Conservation (phyloP, 2,797 vertebrate species). For the Dermochelys coriacea region DNA sequence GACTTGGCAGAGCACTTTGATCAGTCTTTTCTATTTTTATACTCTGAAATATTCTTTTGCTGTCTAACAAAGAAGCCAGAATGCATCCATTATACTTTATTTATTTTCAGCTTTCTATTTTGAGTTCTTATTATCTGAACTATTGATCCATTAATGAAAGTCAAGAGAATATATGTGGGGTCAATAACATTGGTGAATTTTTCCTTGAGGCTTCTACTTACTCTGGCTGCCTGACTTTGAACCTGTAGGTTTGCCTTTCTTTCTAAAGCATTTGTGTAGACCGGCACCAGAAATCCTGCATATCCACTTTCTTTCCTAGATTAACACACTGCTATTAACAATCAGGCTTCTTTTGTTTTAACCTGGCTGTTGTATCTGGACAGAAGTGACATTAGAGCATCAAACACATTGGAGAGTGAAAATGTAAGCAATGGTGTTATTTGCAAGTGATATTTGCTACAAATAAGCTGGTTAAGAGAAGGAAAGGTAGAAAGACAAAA, state of each 20-base stretch:
- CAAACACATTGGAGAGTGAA: not conserved
- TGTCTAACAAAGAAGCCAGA: not conserved
- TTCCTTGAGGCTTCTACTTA: not conserved
- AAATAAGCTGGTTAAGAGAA: not conserved
- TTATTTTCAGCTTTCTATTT: slow-evolving; percentile 17
- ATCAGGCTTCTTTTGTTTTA: not conserved
- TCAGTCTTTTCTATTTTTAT: not conserved
- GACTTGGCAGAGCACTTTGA: not conserved
- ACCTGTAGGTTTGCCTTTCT: not conserved
- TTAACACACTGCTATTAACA: slow-evolving; percentile 1
- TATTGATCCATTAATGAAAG: slow-evolving; percentile 32
- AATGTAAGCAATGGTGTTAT: not conserved
- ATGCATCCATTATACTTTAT: not conserved
- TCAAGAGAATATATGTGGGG: not conserved
- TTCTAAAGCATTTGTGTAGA: not conserved
- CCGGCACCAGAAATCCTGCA: not conserved
- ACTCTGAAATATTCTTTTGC: not conserved
- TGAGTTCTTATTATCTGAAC: not conserved
- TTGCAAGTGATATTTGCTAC: not conserved
- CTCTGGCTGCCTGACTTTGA: slow-evolving; percentile 25
- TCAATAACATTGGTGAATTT: not conserved
- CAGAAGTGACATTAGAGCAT: not conserved
- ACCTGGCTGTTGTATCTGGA: not conserved
- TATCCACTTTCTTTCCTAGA: not conserved
- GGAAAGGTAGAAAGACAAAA: not conserved